A percentile compares a stretch with the other conserved stretches of the same genome.
Conservation (phyloP, 2,888 invertebrate genomes). For the Aphidoletes aphidimyza region DNA sequence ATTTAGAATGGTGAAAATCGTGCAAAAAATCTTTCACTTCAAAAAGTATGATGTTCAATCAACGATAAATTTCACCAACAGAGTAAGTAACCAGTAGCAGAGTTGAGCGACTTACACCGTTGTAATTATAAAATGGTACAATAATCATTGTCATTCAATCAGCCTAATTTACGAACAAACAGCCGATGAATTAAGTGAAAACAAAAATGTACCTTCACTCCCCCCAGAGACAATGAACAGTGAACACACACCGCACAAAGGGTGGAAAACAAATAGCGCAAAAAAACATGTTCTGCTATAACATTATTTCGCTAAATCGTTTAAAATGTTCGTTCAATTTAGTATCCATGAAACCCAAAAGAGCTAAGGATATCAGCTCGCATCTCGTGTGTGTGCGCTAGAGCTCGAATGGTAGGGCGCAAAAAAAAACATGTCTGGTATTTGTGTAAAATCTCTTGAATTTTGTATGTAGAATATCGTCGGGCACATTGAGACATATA, state of each 20-base stretch:
- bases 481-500: background rate
- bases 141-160: conserved; percentile 9
- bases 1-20: background rate
- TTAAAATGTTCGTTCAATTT: conserved; percentile 32
- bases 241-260: background rate
- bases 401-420: background rate
- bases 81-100: background rate
- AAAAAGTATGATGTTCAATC: no score
- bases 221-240: background rate
- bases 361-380: background rate
- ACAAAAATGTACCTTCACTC: background rate
- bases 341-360: conserved; percentile 1
- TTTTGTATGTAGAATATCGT: no score
- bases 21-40: no score
- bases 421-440: conserved; percentile 11
- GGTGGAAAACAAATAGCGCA: background rate
- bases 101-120: background rate
- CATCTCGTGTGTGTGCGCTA: background rate
- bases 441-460: background rate
- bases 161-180: background rate
- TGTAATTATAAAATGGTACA: background rate
- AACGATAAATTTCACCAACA: background rate
- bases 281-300: background rate
- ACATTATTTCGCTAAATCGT: background rate
- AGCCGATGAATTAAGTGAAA: background rate